Percentiles rank a stretch among this genome's conserved stretches.
These are phyloP conservation scores for Leptinotarsa undecemlineata DNA, from an alignment of 1,140 invertebrate species.

Conservation along the genomic window DNA sequence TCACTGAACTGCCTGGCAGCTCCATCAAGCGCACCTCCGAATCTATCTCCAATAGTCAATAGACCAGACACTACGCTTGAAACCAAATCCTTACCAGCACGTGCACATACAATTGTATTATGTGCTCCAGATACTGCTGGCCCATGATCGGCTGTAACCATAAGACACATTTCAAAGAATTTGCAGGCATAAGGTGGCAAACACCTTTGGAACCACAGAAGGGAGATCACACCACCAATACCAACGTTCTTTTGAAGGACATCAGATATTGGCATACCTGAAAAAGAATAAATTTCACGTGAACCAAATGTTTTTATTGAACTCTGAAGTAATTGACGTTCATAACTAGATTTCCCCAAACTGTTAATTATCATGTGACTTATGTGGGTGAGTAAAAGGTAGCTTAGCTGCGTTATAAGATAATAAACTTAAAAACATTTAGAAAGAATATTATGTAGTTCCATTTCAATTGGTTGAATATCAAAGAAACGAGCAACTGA, in stretches of 20 bases:
- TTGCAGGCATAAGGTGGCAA: conserved; percentile 93
- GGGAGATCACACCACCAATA: conserved; percentile 94
- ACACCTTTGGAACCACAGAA: conserved; percentile 98
- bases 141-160: conserved; percentile 99
- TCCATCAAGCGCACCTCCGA: conserved; percentile 96
- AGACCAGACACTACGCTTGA: conserved; percentile 95
- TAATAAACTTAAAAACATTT: no score
- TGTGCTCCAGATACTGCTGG: conserved; percentile 98
- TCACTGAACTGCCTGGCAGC: conserved; percentile 96
- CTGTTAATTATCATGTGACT: no score
- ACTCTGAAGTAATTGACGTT: no score
- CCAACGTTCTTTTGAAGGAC: conserved; percentile 88
- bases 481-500: no score
- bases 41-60: conserved; percentile 97
- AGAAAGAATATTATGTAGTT: no score
- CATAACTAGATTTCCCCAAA: no score
- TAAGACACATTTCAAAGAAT: conserved; percentile 99
- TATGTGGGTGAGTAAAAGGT: no score
- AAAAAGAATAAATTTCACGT: neutral
- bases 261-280: conserved; percentile 93
- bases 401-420: no score
- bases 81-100: conserved; percentile 98
- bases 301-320: no score
- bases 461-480: no score
- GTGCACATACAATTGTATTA: conserved; percentile 98